These are phyloP conservation scores for Hapalemur alaotrensis DNA, from an alignment of 2,797 vertebrate species.

Conservation along the genomic window DNA sequence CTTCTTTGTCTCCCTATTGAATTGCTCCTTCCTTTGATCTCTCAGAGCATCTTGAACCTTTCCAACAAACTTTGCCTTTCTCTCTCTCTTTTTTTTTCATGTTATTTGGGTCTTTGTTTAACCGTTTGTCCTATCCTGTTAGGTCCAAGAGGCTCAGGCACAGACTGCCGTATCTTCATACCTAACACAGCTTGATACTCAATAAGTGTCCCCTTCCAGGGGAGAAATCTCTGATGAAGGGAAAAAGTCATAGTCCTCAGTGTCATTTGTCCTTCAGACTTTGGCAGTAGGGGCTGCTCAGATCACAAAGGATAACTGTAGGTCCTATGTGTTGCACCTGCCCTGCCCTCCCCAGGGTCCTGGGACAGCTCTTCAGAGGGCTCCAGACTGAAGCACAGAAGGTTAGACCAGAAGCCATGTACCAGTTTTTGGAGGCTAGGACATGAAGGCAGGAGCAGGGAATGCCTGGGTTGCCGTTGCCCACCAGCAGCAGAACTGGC, in stretches of 20 bases:
- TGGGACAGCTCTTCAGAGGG: neutral
- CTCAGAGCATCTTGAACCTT: conserved; percentile 30
- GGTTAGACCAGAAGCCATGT: fast-evolving
- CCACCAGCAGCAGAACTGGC: conserved; percentile 37
- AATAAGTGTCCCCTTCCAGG: neutral
- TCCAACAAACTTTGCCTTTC: neutral
- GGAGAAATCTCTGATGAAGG: neutral
- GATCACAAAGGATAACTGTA: neutral
- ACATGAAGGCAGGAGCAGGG: neutral
- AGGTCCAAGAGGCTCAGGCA: neutral
- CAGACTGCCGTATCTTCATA: neutral
- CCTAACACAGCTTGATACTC: neutral
- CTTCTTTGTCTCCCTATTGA: neutral
- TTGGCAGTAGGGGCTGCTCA: neutral
- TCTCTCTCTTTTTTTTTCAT: neutral
- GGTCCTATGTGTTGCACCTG: neutral
- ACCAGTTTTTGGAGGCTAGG: neutral
- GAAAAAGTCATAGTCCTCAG: neutral
- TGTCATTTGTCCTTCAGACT: neutral
- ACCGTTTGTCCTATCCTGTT: conserved; percentile 6
- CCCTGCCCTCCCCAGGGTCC: neutral
- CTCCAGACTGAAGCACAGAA: neutral
- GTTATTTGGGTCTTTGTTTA: conserved; percentile 23
- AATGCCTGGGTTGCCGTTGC: conserved; percentile 51
- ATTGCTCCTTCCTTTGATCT: conserved; percentile 29